A percentile compares a stretch with the other conserved stretches of the same genome.
These are phyloP conservation scores for Sebastes cheni DNA, from an alignment of 2,797 vertebrate genomes.

Conservation along the genomic window DNA sequence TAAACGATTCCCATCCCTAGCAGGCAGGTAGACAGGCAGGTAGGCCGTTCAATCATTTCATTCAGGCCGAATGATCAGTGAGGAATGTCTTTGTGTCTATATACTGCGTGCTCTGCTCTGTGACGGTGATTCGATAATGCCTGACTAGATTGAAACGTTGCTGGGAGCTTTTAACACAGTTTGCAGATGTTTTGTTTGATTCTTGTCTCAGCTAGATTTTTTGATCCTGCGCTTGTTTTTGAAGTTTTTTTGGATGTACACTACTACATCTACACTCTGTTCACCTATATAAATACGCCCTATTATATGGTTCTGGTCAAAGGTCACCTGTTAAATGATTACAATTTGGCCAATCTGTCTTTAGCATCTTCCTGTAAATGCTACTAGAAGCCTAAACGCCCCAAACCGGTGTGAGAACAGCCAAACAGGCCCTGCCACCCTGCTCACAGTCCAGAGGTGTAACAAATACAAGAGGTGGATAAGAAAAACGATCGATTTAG, in stretches of 20 bases:
- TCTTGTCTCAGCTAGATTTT: neutral
- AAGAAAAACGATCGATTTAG: conserved; percentile 80
- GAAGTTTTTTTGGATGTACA: neutral
- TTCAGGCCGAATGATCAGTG: neutral
- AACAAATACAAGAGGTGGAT: conserved; percentile 14
- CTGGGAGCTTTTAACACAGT: neutral
- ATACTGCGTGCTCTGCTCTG: neutral
- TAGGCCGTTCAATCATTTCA: too few species aligned
- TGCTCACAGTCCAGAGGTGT: conserved; percentile 16
- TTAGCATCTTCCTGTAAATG: neutral
- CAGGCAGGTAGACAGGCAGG: too few species aligned
- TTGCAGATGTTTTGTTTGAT: neutral
- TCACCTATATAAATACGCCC: neutral
- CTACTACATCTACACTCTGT: neutral
- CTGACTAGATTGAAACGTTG: neutral
- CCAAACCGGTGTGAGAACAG: conserved; percentile 39
- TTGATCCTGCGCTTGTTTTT: neutral
- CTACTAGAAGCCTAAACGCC: neutral
- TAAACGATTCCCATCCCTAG: too few species aligned
- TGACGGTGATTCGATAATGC: neutral
- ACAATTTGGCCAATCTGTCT: neutral
- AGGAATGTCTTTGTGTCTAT: neutral
- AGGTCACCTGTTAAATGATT: neutral
- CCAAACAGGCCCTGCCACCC: neutral
- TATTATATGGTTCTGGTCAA: neutral